Base-by-base conservation (phyloP, 2,113 vertebrate genomes). In the Forbesichthys agassizii region DNA sequence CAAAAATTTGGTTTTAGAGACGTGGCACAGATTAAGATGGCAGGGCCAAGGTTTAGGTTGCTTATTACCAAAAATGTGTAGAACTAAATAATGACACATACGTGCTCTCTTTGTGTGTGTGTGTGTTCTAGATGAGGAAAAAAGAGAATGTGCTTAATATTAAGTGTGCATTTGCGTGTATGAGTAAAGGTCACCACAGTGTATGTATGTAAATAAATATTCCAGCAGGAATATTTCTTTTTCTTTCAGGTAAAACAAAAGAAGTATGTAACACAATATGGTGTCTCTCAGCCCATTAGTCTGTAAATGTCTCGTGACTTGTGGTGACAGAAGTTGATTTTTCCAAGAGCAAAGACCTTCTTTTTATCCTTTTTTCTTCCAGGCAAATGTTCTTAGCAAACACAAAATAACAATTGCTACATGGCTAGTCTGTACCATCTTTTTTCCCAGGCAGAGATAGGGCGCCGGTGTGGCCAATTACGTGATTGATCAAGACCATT, bases 361-460 rank as follows among this genome's bases (percentile, higher is more conserved):
- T 52, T 11, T 52, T 14, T 52, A 4, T 27, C 1, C 27, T 27
- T 27, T 27, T 27, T 27, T 27, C 27, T 27, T 2, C 36, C 36
- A 42, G 7, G 36, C 36, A 42, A 42, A 42, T 42, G 36, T 8
- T 42, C 36, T 52, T 11, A 52, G 49, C 49, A 14, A 52, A 14
- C 10, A 14, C 11, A 1, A 7, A 52, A 4, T 52, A 11, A 52
- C 13, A 16, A 18, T 18, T 18, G 53, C 13, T 52, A 42, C 5
- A 52, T 14, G 49, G 49, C 49, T 52, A 9, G 13, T 7, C 13
- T 16, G 53, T 9, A 16, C 53, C 13, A 0, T n/a, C n/a, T 48
- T 59, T 64, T 79, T 84, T 81, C 78, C 47, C 72, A 81, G 78
- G 67, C 72, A 70, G 74, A 63, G 67, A 27, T 11, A 52, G 62